A percentile compares a stretch with the other conserved stretches of the same genome.
Conservation (phyloP, 2,797 vertebrate species). For the Helarctos malayanus region DNA sequence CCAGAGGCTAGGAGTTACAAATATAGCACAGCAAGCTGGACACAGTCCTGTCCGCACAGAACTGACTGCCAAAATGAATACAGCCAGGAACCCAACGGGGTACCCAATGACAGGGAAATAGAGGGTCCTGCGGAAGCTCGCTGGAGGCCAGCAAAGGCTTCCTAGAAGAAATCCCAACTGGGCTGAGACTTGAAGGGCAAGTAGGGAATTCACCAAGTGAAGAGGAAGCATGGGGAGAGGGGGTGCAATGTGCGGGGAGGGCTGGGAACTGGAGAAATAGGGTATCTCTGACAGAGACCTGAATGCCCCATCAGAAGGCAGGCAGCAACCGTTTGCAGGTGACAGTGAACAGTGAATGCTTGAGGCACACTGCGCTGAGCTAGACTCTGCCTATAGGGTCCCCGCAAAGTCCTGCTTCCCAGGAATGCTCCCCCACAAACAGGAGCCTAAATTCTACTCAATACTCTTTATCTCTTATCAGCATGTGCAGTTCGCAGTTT, state of each 20-base stretch:
- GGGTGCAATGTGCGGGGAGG: neutral
- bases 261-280: neutral
- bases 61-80: slow-evolving; percentile 29
- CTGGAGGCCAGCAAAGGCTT: neutral
- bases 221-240: rapidly evolving
- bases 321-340: neutral
- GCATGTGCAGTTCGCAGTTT: neutral
- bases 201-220: neutral
- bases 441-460: neutral
- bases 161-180: neutral
- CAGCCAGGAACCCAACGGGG: neutral
- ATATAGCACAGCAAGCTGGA: slow-evolving; percentile 42
- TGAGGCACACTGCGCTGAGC: neutral
- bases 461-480: neutral
- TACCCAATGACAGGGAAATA: neutral
- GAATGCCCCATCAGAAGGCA: neutral
- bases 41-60: slow-evolving; percentile 2
- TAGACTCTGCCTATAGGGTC: neutral
- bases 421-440: neutral
- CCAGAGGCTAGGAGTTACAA: slow-evolving; percentile 29
- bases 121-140: neutral
- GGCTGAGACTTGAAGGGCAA: neutral
- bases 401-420: neutral
- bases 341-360: neutral
- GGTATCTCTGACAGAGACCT: neutral